Evolutionary conservation across 1,140 invertebrate species (phyloP), one percentile per base, ranked within the genome.

Genomic region (Aleiodes sp.): DNA sequence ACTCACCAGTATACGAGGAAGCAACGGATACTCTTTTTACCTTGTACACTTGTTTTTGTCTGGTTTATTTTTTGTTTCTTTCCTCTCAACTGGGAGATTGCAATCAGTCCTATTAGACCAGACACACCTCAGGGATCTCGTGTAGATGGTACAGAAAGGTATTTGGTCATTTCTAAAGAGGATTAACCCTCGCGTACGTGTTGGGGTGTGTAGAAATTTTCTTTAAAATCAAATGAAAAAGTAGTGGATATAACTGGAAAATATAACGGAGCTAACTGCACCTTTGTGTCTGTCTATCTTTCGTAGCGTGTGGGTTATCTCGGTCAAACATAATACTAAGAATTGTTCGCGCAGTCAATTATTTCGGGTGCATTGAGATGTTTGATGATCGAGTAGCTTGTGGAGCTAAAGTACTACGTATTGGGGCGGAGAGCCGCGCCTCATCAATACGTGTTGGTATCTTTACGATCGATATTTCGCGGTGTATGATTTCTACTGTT

Each of bases 61-160:
- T n/a, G n/a, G n/a, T n/a, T n/a, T n/a, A n/a, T n/a, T 26, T 26
- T 59, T 59, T 71, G 41, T 70, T 72, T 66, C 70, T 59, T 19
- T 56, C 24, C 66, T 71, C 70, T 64, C 14, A 29, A 29, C 9
- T 6, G n/a, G 46, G 65, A 79, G 76, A 79, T 80, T 79, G 76
- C 75, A 75, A 80, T 81, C 79, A 73, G 76, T 81, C 78, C 78
- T 81, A 80, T 81, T 78, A 76, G 73, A 3, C 65, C 46, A 70
- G 76, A 73, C 76, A 77, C 75, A 76, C 76, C 75, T 77, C 46
- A 73, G 65, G 73, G 70, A 71, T 77, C n/a, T n/a, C n/a, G 65
- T 72, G 68, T 12, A 16, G 9, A 43, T 43, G n/a, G n/a, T 0
- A 31, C 12, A 33, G 7, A 33, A 33, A 57, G 43, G 71, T 73